Evolutionary conservation across 2,888 invertebrate genomes (phyloP), one percentile per base, ranked within the genome.

Genomic region (Leptopilina syphax): DNA sequence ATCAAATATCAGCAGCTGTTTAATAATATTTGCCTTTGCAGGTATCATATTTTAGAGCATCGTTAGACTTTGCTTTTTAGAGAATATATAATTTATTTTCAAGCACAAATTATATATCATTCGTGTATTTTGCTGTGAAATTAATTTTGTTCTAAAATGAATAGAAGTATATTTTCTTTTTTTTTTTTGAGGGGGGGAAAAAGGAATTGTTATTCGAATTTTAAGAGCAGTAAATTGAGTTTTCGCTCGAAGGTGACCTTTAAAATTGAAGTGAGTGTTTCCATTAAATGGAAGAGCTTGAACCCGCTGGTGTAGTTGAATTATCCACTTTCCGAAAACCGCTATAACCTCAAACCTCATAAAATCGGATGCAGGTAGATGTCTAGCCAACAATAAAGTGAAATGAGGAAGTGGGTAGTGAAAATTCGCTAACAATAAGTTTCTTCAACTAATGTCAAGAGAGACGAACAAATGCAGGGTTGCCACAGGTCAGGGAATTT

Each of bases 191-290:
- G 34, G 3, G 2, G 34, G 34, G 34, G 2, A 10, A 50, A 24
- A 68, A 68, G n/a, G 10, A n/a, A 24, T 47, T 24, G 47, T 68
- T 24, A 68, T 47, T 68, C 44, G 47, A 68, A 47, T 68, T 68
- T 68, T 44, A 67, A 41, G 50, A 47, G 68, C 68, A 24, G 44
- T 68, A 67, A n/a, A 68, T 68, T 63, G 63, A 18, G 63, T 63
- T 63, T 24, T 63, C 63, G 24, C 63, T 47, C 47, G 68, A 47
- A 68, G 66, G 41, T n/a, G 67, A 47, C 44, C 44, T 67, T 41
- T 67, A 67, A 44, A 67, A 67, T 67, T 18, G 67, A 68, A 68
- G 47, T 47, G 65, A 65, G 68, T 68, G 67, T 44, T 67, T 67
- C 67, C 67, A 67, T 67, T 67, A 67, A 67, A 67, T 67, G 47